These are phyloP conservation scores for Psix sp. DNA, from an alignment of 1,140 invertebrate species.

Conservation along the genomic window DNA sequence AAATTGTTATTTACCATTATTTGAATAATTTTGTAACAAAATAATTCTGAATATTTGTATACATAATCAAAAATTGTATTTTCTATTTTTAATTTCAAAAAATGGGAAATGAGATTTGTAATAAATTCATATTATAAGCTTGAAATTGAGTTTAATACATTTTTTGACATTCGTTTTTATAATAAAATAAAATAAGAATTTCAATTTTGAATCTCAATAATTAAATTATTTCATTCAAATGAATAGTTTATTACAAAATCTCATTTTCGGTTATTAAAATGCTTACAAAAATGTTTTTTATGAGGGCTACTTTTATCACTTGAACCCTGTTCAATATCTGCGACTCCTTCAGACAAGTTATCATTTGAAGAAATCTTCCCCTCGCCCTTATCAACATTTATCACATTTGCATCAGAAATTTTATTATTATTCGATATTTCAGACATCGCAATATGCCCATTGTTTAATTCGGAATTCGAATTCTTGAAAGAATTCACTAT, in stretches of 20 bases:
- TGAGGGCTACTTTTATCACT: conserved; percentile 61
- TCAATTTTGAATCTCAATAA: no score
- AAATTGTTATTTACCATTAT: neutral
- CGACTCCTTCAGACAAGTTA: conserved; percentile 15
- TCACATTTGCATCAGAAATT: conserved; percentile 31
- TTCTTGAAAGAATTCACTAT: conserved; percentile 70
- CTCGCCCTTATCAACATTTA: conserved; percentile 28
- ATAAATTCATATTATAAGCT: no score
- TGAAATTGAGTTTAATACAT: no score
- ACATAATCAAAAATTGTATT: no score
- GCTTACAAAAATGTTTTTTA: conserved; percentile 68
- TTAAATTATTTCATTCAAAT: no score
- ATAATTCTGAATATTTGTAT: no score
- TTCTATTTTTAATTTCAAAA: no score
- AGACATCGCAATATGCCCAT: conserved; percentile 46
- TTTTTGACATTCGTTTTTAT: no score
- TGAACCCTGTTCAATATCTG: conserved; percentile 46
- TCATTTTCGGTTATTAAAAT: conserved; percentile 7
- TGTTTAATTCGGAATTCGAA: conserved; percentile 63
- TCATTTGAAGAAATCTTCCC: conserved; percentile 14
- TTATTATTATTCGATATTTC: conserved; percentile 62
- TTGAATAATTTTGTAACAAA: no score
- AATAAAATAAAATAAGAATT: no score
- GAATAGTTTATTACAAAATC: no score
- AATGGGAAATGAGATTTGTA: no score